Conservation (phyloP, 2,888 invertebrate genomes). For the Campopleginae sp. region DNA sequence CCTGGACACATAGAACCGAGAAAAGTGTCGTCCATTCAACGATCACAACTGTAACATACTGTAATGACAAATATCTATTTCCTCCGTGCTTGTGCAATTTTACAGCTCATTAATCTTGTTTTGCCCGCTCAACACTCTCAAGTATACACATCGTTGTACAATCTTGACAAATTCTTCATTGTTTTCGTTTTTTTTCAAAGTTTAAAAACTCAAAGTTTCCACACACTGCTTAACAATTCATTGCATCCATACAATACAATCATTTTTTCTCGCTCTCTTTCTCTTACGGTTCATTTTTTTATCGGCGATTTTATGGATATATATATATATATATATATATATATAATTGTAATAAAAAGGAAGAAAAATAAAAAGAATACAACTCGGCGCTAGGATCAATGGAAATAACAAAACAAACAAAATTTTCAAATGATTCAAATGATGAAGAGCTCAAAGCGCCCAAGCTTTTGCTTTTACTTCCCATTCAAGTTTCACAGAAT, state of each 20-base stretch:
- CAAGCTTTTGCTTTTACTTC: background rate
- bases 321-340: conserved; percentile 6
- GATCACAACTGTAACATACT: conserved; percentile 37
- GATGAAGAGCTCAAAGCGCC: conserved; percentile 39
- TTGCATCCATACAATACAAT: conserved; percentile 39
- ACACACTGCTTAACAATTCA: conserved; percentile 58
- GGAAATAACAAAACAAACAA: conserved; percentile 38
- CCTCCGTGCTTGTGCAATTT: conserved; percentile 32
- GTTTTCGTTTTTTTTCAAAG: conserved; percentile 10
- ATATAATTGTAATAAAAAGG: background rate
- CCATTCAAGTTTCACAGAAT: conserved; percentile 58
- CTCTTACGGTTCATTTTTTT: background rate
- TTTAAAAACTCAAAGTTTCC: conserved; percentile 49
- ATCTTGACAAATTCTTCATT: conserved; percentile 36
- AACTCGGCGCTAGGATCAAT: conserved; percentile 28
- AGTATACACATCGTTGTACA: conserved; percentile 24
- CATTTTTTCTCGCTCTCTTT: background rate
- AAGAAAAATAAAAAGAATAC: conserved; percentile 17
- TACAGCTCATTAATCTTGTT: conserved; percentile 13
- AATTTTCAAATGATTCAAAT: conserved; percentile 23
- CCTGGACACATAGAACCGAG: conserved; percentile 59
- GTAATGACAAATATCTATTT: conserved; percentile 34
- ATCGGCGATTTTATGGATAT: conserved; percentile 21
- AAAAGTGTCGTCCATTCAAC: conserved; percentile 30
- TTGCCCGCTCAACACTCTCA: background rate